Evolutionary conservation across 2,797 vertebrate genomes (phyloP), one percentile per base, ranked within the genome.

Genomic region (Astyanax mexicanus): DNA sequence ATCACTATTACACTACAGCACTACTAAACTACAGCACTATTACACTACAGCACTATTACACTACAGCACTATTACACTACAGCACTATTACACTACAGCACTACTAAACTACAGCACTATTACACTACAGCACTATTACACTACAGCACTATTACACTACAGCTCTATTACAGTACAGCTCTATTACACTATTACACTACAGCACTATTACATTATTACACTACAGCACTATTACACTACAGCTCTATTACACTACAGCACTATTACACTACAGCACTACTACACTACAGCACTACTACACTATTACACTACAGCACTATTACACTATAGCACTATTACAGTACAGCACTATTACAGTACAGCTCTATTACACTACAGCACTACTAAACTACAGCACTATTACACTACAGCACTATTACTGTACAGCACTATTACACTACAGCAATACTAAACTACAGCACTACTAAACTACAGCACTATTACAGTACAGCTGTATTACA

Each of bases 121-220:
- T 32, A 32, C 29, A 32, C 2, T n/a, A n/a, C n/a, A n/a, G n/a
- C 44, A 77, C 9, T 19, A 6, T 10, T 17, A 35, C 38, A 58
- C 67, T 15, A 54, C 17, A 42, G n/a, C 15, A 68, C 29, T 32
- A 29, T 32, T 3, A 21, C 23, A 70, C 38, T n/a, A 44, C 29
- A 1, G 3, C 19, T n/a, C n/a, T n/a, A n/a, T n/a, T 4, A 0
- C 6, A 32, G 13, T 25, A 61, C n/a, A n/a, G n/a, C 29, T 32
- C 29, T 5, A 32, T 32, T 32, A 32, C 29, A 32, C 2, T n/a
- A n/a, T n/a, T n/a, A n/a, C n/a, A n/a, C n/a, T n/a, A n/a, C n/a
- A n/a, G n/a, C n/a, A n/a, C n/a, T n/a, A n/a, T n/a, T n/a, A 76
- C 44, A 77, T 9, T 19, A 6, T 10, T 17, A 35, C 38, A 58